These are phyloP conservation scores for Coregonus sp. DNA, from an alignment of 2,797 vertebrate genomes.

Conservation along the genomic window DNA sequence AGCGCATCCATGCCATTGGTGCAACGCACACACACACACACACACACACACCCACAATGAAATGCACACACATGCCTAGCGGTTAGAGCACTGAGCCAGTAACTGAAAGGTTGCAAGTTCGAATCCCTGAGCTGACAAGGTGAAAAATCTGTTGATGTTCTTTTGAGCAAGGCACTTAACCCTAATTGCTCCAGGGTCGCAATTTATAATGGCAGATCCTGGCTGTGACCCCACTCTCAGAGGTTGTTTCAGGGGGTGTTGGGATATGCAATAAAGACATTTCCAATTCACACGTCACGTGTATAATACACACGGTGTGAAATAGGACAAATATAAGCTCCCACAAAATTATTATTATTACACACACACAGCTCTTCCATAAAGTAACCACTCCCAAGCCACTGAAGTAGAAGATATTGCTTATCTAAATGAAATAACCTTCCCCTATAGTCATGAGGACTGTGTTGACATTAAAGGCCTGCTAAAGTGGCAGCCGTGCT, in stretches of 20 bases:
- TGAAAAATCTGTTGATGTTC: no score
- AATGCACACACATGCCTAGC: conserved; percentile 17
- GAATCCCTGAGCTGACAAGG: no score
- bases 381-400: conserved; percentile 43
- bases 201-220: no score
- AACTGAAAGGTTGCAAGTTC: neutral
- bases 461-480: conserved; percentile 35
- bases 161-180: no score
- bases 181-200: no score
- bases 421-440: conserved; percentile 45
- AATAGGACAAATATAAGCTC: no score
- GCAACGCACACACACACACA: conserved; percentile 12
- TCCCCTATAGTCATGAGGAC: conserved; percentile 47
- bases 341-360: no score
- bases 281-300: no score
- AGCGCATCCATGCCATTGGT: neutral
- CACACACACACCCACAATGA: conserved; percentile 3
- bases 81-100: neutral
- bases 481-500: conserved; percentile 6
- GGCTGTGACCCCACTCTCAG: no score
- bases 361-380: conserved; percentile 15
- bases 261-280: no score
- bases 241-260: no score
- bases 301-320: no score
- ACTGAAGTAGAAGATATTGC: conserved; percentile 52